Evolutionary conservation across 2,113 vertebrate species (phyloP), one percentile per base, ranked within the genome.

Genomic region (Sinocyclocheilus maitianheensis): DNA sequence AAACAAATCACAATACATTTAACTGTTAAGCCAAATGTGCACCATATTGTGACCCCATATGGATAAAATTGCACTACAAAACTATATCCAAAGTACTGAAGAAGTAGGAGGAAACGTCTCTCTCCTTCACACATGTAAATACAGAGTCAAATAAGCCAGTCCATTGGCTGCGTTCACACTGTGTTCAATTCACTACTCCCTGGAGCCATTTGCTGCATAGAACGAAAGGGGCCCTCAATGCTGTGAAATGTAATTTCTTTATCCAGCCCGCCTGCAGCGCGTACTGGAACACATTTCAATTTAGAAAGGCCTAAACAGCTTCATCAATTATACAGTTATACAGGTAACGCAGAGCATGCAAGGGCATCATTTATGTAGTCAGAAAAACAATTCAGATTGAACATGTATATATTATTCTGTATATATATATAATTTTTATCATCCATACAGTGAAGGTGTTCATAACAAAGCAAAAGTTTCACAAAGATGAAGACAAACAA

Each of bases 161-260:
- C 87, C 89, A 87, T 77, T 83, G 81, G 79, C 81, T 81, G 83
- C 60, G 34, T 89, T 88, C 90, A n/a, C 46, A 71, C 26, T 13
- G 48, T 69, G 84, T 87, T 86, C 65, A 88, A 88, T 89, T 89
- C 86, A 82, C 62, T 82, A 80, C 79, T 78, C 80, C 85, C 87
- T 80, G 82, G 51, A 65, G 87, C 71, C 89, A 81, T 79, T 80
- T 83, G 74, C 74, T 16, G 40, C 78, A 43, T 84, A 81, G 48
- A 8, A 60, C 75, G 69, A 65, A 76, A 75, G 88, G 84, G 81
- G 84, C 75, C 89, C 71, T 83, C 87, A 87, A 53, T 63, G 83
- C 63, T 89, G 67, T 91, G 87, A 90, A 90, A 91, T 88, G 75
- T 78, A 88, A 83, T 87, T 90, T 81, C 60, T 71, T 75, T 43